phyloP scores from a whole-genome alignment of 2,888 invertebrate species.

The Xestia rhomboidea region DNA sequence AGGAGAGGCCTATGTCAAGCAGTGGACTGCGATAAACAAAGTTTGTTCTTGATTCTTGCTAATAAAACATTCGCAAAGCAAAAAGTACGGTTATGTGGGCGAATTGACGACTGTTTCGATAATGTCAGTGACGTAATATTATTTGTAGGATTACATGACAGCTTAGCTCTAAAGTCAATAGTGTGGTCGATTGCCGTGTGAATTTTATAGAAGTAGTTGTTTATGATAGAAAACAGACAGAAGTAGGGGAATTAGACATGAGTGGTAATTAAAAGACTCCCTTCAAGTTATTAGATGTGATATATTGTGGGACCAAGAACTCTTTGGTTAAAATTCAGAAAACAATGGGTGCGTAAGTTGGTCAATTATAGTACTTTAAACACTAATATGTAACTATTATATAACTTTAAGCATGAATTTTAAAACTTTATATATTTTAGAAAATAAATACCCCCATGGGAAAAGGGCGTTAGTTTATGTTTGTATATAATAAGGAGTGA shows the following conservation, averaged over 20 bases:
- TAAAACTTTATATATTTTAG: too few relatives aligned
- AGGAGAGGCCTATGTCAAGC: not conserved
- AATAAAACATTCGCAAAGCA: not conserved
- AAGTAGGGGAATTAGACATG: not conserved
- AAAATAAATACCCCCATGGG: not conserved
- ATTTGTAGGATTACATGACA: slow-evolving; percentile 34
- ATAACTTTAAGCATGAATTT: too few relatives aligned
- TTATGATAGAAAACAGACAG: not conserved
- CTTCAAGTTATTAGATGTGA: not conserved
- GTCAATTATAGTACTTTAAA: not conserved
- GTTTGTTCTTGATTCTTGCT: not conserved
- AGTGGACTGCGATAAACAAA: not conserved
- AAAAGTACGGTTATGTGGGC: slow-evolving; percentile 13
- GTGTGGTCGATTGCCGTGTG: slow-evolving; percentile 37
- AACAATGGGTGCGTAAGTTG: slow-evolving; percentile 29
- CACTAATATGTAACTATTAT: not conserved
- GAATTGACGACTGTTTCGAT: slow-evolving; percentile 9
- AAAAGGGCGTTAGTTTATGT: not conserved
- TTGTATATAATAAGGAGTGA: not conserved
- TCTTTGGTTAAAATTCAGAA: slow-evolving; percentile 9
- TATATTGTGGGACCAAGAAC: slow-evolving; percentile 8
- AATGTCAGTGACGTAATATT: slow-evolving; percentile 30
- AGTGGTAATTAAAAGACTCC: not conserved
- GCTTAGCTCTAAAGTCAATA: slow-evolving; percentile 6
- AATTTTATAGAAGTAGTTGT: not conserved